Conservation (phyloP, 2,888 invertebrate genomes). For the Agrochola lota region DNA sequence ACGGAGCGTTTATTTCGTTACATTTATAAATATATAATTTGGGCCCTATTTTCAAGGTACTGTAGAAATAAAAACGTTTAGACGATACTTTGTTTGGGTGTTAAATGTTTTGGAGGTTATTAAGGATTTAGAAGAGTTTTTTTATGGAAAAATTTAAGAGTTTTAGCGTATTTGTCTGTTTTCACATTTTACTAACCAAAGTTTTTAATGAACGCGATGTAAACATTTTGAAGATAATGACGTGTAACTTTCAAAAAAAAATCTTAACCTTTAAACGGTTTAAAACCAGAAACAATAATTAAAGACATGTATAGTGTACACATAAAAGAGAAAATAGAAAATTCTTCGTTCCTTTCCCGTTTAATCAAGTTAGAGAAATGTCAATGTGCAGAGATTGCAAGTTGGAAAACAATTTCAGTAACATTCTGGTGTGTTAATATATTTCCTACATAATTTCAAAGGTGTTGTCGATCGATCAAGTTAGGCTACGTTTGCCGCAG, state of each 20-base stretch:
- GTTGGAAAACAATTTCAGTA: neutral
- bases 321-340: neutral
- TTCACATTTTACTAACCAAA: neutral
- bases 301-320: neutral
- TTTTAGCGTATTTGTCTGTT: neutral
- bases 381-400: neutral
- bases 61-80: slow-evolving; percentile 59
- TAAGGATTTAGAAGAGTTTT: slow-evolving; percentile 15
- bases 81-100: slow-evolving; percentile 26
- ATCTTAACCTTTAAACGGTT: neutral
- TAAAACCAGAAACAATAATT: neutral
- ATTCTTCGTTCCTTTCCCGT: neutral
- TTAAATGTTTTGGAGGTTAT: slow-evolving; percentile 40
- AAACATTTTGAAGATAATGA: neutral
- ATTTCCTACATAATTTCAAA: too few relatives aligned
- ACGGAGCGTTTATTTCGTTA: slow-evolving; percentile 71
- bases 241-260: neutral
- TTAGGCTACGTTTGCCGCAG: too few relatives aligned
- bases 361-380: neutral
- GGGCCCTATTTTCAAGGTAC: slow-evolving; percentile 62
- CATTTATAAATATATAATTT: slow-evolving; percentile 72
- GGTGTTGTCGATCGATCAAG: too few relatives aligned
- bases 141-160: neutral
- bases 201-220: neutral
- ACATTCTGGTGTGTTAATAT: neutral